Evolutionary conservation across 1,140 invertebrate species (phyloP).

Genomic region (Saccostrea glomerata): DNA sequence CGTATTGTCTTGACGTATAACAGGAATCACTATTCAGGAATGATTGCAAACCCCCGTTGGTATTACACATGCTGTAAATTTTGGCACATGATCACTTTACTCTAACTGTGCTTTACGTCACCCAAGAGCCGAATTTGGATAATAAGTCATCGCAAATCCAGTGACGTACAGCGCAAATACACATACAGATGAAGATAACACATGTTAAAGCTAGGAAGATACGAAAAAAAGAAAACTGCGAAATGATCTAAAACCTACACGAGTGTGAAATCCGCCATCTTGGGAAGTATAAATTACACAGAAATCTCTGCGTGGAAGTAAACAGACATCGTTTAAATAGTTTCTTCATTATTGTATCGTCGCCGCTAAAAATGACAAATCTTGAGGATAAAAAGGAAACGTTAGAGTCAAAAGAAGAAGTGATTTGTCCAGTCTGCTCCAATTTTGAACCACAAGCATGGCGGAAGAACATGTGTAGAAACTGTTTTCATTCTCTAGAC

Average conservation of each 20-base stretch:
- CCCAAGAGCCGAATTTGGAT: slow-evolving; percentile 21
- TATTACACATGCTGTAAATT: slow-evolving; percentile 15
- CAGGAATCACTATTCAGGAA: slow-evolving; percentile 27
- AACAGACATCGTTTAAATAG: neutral
- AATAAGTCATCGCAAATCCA: neutral
- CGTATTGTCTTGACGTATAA: slow-evolving; percentile 13
- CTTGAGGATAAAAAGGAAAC: slow-evolving; percentile 51
- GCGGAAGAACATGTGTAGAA: slow-evolving; percentile 76
- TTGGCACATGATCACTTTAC: slow-evolving; percentile 27
- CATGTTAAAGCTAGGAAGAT: slow-evolving; percentile 19
- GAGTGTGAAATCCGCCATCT: slow-evolving; percentile 24
- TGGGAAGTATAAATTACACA: slow-evolving; percentile 31
- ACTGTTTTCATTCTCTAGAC: slow-evolving; percentile 75
- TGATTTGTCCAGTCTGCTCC: slow-evolving; percentile 69
- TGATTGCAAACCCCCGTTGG: neutral
- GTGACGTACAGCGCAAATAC: slow-evolving; percentile 27
- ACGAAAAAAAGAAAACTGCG: slow-evolving; percentile 23
- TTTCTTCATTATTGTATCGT: neutral
- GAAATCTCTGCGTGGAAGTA: neutral
- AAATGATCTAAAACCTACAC: slow-evolving; percentile 29
- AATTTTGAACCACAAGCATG: slow-evolving; percentile 77
- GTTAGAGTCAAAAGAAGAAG: slow-evolving; percentile 46
- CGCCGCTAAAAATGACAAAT: neutral
- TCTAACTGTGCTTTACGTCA: slow-evolving; percentile 15
- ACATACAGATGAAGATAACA: slow-evolving; percentile 38